Percentiles rank a stretch among this genome's conserved stretches.
Evolutionary conservation across 1,140 invertebrate genomes (phyloP).

Genomic region (Eumeta japonica): DNA sequence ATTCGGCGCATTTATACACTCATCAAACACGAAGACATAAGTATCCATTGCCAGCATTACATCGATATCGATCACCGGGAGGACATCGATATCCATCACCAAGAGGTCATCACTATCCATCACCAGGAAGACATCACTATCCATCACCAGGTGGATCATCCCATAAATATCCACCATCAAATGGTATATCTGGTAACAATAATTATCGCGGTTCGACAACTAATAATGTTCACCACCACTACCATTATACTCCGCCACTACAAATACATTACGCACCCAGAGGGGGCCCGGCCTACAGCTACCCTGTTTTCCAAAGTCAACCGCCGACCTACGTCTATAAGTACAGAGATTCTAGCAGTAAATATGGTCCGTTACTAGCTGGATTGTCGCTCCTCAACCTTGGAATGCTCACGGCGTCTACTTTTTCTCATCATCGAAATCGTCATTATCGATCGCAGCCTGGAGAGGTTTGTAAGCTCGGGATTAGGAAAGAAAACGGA

Average conservation of each 20-base stretch:
- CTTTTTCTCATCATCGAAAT: constrained; percentile 20
- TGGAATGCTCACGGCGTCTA: constrained; percentile 33
- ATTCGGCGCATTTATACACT: constrained; percentile 3
- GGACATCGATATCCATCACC: constrained; percentile 17
- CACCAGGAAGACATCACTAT: constrained; percentile 5
- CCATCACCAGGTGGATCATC: constrained; percentile 8
- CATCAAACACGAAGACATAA: constrained; percentile 13
- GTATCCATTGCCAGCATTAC: constrained; percentile 7
- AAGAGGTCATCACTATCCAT: constrained; percentile 18
- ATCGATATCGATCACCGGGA: constrained; percentile 10
- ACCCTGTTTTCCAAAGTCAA: constrained; percentile 38
- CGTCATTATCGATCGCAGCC: constrained; percentile 25
- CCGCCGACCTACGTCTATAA: constrained; percentile 48
- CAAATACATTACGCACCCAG: constrained; percentile 34
- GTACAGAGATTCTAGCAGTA: constrained; percentile 45
- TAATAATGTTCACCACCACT: constrained; percentile 33
- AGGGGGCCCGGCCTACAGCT: constrained; percentile 24
- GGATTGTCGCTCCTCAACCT: constrained; percentile 44
- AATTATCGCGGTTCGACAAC: constrained; percentile 15
- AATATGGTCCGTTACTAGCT: constrained; percentile 41
- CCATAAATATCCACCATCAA: constrained; percentile 22
- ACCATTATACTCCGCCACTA: constrained; percentile 41
- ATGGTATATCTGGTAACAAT: constrained; percentile 22
- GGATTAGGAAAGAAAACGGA: constrained; percentile 38
- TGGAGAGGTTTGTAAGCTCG: constrained; percentile 45